Percentiles rank a stretch among this genome's conserved stretches.
phyloP scores from a whole-genome alignment of 1,140 invertebrate species.

The Palaemon carinicauda region DNA sequence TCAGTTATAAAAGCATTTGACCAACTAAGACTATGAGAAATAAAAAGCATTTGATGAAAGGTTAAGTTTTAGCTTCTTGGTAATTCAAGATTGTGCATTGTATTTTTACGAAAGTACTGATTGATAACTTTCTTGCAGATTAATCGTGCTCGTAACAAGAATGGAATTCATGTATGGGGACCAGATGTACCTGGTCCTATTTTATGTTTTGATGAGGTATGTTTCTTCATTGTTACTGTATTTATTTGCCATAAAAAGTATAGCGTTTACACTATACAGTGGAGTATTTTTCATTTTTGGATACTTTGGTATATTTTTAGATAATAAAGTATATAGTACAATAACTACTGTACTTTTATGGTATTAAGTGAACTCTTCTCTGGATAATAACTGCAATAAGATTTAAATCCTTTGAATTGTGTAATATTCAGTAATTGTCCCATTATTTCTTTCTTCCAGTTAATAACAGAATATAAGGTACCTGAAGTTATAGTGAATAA shows the following conservation, averaged over 20 bases:
- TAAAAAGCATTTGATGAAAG: too few species aligned
- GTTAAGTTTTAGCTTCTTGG: too few species aligned
- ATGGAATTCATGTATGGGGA: constrained; percentile 34
- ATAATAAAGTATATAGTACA: neutral
- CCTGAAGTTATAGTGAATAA: constrained; percentile 75
- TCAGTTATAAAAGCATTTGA: too few species aligned
- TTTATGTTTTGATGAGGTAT: constrained; percentile 15
- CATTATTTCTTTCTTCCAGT: constrained; percentile 63
- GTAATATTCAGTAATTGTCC: neutral
- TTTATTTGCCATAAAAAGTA: neutral
- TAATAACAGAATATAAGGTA: constrained; percentile 71
- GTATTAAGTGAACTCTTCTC: neutral
- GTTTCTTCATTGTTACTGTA: neutral
- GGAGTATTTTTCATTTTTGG: neutral
- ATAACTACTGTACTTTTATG: neutral
- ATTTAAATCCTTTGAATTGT: neutral
- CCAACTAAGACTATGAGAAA: too few species aligned
- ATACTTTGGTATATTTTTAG: neutral
- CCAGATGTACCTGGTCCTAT: constrained; percentile 25
- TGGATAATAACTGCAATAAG: neutral
- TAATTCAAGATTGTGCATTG: too few species aligned
- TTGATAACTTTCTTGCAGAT: constrained; percentile 41
- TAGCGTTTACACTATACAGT: too few species aligned
- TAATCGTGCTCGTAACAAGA: neutral
- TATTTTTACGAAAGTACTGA: too few species aligned